Conservation (phyloP, 2,797 vertebrate genomes). For the Oceanodroma leucorhoa region DNA sequence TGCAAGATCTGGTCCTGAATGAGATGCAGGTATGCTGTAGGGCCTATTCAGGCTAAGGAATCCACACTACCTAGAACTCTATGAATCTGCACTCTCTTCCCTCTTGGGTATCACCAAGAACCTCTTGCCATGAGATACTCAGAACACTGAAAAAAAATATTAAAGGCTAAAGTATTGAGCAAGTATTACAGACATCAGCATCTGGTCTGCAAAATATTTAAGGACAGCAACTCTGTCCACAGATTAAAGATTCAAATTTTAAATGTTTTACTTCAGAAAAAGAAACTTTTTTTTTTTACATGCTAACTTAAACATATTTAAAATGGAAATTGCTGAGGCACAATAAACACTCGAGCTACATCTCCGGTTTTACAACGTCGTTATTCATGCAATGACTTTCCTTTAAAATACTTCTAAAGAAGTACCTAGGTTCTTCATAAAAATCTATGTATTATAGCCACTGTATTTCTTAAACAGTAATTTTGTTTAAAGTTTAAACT, state of each 20-base stretch:
- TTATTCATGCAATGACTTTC: background rate
- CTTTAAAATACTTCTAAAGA: background rate
- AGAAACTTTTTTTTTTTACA: background rate
- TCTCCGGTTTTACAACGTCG: background rate
- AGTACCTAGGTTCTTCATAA: background rate
- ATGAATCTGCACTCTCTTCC: background rate
- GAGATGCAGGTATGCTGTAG: background rate
- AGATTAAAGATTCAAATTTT: background rate
- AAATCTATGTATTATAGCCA: background rate
- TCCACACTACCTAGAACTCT: too few relatives aligned
- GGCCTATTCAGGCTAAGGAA: background rate
- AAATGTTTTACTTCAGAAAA: background rate
- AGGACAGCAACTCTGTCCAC: background rate
- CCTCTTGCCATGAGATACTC: background rate
- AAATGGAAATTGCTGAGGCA: background rate
- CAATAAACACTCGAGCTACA: background rate
- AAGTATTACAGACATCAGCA: background rate
- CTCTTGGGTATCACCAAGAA: background rate
- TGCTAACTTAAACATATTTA: background rate
- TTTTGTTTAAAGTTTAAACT: background rate
- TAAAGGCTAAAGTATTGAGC: background rate
- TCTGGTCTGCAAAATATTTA: background rate
- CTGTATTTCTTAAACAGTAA: background rate
- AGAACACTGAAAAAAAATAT: background rate
- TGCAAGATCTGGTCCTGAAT: background rate